A percentile compares a stretch with the other conserved stretches of the same genome.
Evolutionary conservation across 2,797 vertebrate species (phyloP).

Genomic region (Crypturellus tataupa): DNA sequence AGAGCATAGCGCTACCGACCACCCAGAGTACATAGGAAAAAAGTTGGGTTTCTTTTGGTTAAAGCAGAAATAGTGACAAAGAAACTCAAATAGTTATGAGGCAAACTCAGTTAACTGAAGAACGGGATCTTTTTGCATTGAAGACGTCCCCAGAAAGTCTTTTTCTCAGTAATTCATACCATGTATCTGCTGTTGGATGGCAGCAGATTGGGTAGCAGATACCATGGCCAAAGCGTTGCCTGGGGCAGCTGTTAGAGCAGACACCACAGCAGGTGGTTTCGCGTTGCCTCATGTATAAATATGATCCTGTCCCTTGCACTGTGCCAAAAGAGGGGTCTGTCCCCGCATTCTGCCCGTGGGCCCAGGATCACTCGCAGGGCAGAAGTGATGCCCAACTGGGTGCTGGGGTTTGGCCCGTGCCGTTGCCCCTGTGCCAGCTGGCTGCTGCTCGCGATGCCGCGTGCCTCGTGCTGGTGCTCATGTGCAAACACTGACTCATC

Average conservation of each 20-base stretch:
- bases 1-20: neutral
- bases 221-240: neutral
- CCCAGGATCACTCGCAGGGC: neutral
- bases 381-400: neutral
- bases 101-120: neutral
- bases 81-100: neutral
- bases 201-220: neutral
- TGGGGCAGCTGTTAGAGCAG: neutral
- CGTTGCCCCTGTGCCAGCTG: accelerated
- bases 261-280: neutral
- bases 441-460: neutral
- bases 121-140: neutral
- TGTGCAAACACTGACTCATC: neutral
- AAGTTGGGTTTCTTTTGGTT: neutral
- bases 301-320: neutral
- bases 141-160: neutral
- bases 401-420: neutral
- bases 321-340: neutral
- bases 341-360: neutral
- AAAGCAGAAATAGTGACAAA: neutral
- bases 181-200: neutral
- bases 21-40: neutral
- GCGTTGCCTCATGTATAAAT: neutral
- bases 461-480: neutral
- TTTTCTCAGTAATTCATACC: neutral